These are phyloP conservation scores for Temnopleurus reevesii DNA, from an alignment of 53 echinoderm and acorn worm species.

Conservation along the genomic window DNA sequence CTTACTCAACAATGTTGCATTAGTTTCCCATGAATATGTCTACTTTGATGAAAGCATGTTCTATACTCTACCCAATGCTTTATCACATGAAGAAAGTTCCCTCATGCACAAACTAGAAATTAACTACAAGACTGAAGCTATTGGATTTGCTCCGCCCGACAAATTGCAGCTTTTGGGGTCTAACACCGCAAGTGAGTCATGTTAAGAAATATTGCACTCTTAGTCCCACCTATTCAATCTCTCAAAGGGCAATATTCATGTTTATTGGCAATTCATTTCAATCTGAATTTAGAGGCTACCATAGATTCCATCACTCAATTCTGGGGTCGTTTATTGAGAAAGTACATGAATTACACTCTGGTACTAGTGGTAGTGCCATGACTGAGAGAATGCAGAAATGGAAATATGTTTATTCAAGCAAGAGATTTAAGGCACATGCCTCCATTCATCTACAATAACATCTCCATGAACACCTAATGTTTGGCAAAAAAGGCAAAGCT, in stretches of 20 bases:
- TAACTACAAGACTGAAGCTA: neutral
- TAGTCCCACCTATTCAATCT: conserved; percentile 32
- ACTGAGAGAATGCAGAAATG: neutral
- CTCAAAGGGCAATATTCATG: conserved; percentile 19
- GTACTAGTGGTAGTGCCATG: conserved; percentile 44
- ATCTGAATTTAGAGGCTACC: neutral
- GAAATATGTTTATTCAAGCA: too few species aligned
- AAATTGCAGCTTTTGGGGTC: neutral
- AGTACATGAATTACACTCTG: conserved; percentile 49
- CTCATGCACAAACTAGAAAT: conserved; percentile 10
- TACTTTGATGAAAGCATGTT: too few species aligned
- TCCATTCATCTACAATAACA: neutral
- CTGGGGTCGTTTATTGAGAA: conserved; percentile 35
- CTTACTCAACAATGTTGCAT: too few species aligned
- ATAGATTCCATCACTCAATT: conserved; percentile 33
- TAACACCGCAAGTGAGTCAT: conserved; percentile 1
- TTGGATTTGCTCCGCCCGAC: neutral
- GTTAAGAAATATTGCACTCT: conserved; percentile 55
- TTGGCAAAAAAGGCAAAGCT: conserved; percentile 7
- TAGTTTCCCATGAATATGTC: too few species aligned
- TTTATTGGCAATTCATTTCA: conserved; percentile 61
- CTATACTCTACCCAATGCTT: neutral
- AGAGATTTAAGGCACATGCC: neutral
- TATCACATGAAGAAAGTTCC: neutral
- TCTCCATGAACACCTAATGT: neutral